These are phyloP conservation scores for Chesias legatella DNA, from an alignment of 2,888 invertebrate genomes.

Conservation along the genomic window DNA sequence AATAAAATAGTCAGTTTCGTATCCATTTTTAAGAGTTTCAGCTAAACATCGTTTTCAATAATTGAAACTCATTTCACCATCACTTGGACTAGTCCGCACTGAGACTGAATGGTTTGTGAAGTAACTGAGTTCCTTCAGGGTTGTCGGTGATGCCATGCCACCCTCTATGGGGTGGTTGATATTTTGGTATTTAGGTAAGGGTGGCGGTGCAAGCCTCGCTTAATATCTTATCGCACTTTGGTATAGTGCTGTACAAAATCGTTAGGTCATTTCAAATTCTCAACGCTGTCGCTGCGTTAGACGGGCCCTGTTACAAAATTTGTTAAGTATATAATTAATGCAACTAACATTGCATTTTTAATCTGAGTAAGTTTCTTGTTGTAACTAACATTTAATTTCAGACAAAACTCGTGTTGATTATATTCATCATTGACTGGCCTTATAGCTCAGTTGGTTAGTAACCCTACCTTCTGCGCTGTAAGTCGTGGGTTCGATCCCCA, in stretches of 20 bases:
- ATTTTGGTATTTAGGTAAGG: conserved; percentile 27
- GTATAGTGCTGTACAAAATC: conserved; percentile 10
- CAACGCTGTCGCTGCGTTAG: conserved; percentile 41
- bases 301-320: background rate
- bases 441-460: too few relatives aligned
- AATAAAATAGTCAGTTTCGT: conserved; percentile 40
- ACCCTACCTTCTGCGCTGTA: too few relatives aligned
- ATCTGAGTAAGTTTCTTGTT: too few relatives aligned
- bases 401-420: too few relatives aligned
- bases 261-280: background rate
- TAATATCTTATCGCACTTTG: conserved; percentile 12
- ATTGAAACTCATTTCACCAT: background rate
- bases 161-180: conserved; percentile 7
- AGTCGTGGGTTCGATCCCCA: too few relatives aligned
- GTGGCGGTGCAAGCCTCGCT: conserved; percentile 9
- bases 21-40: conserved; percentile 36
- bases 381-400: too few relatives aligned
- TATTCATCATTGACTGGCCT: too few relatives aligned
- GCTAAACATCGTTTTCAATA: conserved; percentile 1
- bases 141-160: conserved; percentile 4
- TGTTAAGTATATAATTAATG: too few relatives aligned
- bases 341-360: too few relatives aligned
- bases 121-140: conserved; percentile 1
- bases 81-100: background rate
- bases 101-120: conserved; percentile 7